A percentile compares a stretch with the other conserved stretches of the same genome.
Evolutionary conservation across 1,140 invertebrate genomes (phyloP).

Genomic region (Macrotrachela quadricornifera): DNA sequence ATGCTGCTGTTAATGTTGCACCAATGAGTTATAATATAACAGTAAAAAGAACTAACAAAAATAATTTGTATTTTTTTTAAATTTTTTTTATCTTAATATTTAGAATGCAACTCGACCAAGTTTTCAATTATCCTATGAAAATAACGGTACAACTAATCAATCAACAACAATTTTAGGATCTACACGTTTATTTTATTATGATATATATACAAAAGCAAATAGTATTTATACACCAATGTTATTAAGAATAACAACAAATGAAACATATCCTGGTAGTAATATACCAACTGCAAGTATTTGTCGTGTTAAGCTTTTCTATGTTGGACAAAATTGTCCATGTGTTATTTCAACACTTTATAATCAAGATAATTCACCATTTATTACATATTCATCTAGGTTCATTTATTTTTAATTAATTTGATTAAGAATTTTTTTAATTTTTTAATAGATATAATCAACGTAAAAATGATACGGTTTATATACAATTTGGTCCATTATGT

Average conservation of each 20-base stretch:
- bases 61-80: too few species aligned
- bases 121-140: slow-evolving; percentile 12
- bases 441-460: background rate
- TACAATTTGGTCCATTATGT: slow-evolving; percentile 13
- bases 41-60: too few species aligned
- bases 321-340: slow-evolving; percentile 10
- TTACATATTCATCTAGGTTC: background rate
- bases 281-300: slow-evolving; percentile 14
- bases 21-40: too few species aligned
- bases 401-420: slow-evolving; percentile 3
- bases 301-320: slow-evolving; percentile 11
- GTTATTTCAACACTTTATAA: background rate
- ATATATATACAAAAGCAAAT: slow-evolving; percentile 13
- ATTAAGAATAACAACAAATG: slow-evolving; percentile 18
- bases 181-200: slow-evolving; percentile 11
- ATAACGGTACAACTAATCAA: too few species aligned
- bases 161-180: slow-evolving; percentile 4
- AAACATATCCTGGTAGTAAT: slow-evolving; percentile 10
- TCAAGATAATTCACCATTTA: background rate
- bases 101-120: slow-evolving; percentile 9
- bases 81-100: slow-evolving; percentile 10
- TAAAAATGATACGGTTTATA: slow-evolving; percentile 12
- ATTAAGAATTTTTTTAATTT: background rate
- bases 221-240: slow-evolving; percentile 14
- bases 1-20: background rate